These are phyloP conservation scores for Tetramorium parvispinum DNA, from an alignment of 1,140 invertebrate genomes.

Conservation along the genomic window DNA sequence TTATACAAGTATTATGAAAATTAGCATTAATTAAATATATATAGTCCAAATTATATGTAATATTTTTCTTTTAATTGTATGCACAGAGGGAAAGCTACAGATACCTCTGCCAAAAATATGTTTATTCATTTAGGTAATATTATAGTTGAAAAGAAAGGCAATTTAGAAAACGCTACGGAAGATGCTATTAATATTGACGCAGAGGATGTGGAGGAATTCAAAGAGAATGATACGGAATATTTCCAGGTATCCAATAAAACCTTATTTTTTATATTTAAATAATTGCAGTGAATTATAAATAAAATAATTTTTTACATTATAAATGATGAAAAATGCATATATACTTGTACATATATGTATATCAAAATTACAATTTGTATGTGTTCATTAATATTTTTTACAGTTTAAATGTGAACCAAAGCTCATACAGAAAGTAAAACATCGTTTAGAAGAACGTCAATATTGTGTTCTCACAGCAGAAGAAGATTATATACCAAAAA, in stretches of 20 bases:
- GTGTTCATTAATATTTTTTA: conserved; percentile 54
- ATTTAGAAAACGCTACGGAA: conserved; percentile 87
- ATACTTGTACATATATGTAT: neutral
- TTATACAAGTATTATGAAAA: too few species aligned
- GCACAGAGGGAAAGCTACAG: conserved; percentile 73
- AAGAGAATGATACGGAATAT: conserved; percentile 80
- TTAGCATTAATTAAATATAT: neutral
- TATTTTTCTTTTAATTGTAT: conserved; percentile 9
- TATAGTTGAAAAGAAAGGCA: conserved; percentile 78
- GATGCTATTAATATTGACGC: conserved; percentile 88
- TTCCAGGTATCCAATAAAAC: conserved; percentile 78
- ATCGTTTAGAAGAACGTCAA: conserved; percentile 80
- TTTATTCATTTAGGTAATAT: conserved; percentile 87
- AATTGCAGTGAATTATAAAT: conserved; percentile 26
- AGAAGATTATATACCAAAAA: conserved; percentile 83
- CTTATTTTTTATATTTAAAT: neutral
- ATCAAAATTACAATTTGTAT: conserved; percentile 32
- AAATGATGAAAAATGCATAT: neutral
- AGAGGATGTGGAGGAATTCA: conserved; percentile 87
- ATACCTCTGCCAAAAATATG: conserved; percentile 78
- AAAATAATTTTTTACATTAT: neutral
- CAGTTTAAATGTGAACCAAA: conserved; percentile 84
- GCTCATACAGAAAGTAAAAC: conserved; percentile 72
- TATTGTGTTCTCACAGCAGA: conserved; percentile 85
- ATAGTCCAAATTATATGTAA: neutral